These are phyloP conservation scores for Lophochroa leadbeateri DNA, from an alignment of 2,113 vertebrate species.

Conservation along the genomic window DNA sequence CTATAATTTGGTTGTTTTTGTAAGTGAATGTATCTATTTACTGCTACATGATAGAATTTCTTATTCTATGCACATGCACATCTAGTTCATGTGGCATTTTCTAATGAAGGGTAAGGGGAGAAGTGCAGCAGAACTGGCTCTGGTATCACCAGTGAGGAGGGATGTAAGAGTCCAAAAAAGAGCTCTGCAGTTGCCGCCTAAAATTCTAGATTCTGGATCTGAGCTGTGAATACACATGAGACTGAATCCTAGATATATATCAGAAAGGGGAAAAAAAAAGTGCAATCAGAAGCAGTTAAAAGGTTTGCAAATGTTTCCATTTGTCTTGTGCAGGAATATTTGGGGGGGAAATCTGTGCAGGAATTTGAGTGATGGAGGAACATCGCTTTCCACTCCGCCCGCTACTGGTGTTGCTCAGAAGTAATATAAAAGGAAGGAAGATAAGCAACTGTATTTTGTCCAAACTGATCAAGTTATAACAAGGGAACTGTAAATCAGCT, in stretches of 20 bases:
- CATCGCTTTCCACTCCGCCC: neutral
- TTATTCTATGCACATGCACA: neutral
- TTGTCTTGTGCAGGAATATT: neutral
- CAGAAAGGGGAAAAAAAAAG: neutral
- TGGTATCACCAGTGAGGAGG: neutral
- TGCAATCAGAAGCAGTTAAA: neutral
- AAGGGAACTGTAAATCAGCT: neutral
- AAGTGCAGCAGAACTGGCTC: neutral
- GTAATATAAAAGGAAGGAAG: neutral
- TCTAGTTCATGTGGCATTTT: neutral
- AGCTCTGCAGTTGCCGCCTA: neutral
- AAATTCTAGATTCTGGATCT: neutral
- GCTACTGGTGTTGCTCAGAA: neutral
- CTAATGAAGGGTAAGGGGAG: neutral
- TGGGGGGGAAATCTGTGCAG: neutral
- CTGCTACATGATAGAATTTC: conserved; percentile 28
- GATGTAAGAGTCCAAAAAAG: neutral
- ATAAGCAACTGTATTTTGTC: neutral
- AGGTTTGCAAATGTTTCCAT: rapidly evolving
- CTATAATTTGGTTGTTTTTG: conserved; percentile 44
- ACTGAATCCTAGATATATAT: neutral
- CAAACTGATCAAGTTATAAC: conserved; percentile 3
- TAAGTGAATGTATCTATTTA: conserved; percentile 10
- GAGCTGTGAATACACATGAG: neutral
- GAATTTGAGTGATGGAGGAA: neutral